phyloP scores from a whole-genome alignment of 1,140 invertebrate genomes.

The Coptotermes formosanus region DNA sequence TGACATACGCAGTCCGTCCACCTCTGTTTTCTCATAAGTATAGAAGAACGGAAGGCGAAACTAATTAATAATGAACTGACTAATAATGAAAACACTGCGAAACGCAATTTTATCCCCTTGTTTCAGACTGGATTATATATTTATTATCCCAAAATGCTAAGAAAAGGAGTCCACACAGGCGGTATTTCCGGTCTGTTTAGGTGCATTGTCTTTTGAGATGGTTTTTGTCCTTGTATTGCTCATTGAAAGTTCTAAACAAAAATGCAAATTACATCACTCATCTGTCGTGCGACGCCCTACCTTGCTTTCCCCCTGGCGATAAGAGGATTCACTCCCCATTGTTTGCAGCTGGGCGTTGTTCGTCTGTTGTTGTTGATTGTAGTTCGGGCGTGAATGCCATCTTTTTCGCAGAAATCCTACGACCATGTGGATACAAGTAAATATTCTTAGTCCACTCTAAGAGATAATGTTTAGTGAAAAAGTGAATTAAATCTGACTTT shows the following conservation, averaged over 20 bases:
- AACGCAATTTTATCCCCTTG: too few species aligned
- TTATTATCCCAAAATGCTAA: too few species aligned
- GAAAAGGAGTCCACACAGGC: too few species aligned
- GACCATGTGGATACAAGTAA: background rate
- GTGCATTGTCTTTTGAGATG: background rate
- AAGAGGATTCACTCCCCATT: background rate
- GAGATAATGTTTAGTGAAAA: background rate
- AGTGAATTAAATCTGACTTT: background rate
- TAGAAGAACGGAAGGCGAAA: too few species aligned
- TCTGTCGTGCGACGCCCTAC: background rate
- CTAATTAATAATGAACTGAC: too few species aligned
- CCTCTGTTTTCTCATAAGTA: too few species aligned
- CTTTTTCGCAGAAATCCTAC: conserved; percentile 10
- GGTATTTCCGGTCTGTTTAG: background rate
- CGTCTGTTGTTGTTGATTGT: background rate
- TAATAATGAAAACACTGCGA: too few species aligned
- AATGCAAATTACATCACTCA: background rate
- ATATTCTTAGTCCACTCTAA: background rate
- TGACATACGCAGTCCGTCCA: too few species aligned
- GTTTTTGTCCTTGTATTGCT: background rate
- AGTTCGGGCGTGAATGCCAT: background rate
- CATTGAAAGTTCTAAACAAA: conserved; percentile 3
- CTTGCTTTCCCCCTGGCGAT: background rate
- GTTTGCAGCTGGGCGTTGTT: background rate
- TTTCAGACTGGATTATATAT: too few species aligned